phyloP scores from a whole-genome alignment of 92 coral and sea anemone species.

The Umimayanthus kanabou region DNA sequence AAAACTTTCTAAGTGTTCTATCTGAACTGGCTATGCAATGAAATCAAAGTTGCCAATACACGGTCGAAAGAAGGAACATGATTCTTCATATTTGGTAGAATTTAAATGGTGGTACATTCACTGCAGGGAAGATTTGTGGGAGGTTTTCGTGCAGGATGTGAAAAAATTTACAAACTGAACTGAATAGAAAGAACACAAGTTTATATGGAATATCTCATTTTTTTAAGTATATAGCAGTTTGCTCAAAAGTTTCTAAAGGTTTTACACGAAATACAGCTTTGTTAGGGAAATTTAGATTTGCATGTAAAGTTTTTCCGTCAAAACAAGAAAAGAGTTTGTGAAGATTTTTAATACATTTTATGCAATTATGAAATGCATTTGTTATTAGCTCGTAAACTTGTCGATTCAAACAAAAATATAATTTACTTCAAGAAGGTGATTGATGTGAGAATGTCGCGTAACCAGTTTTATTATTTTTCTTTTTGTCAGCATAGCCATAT shows the following conservation, averaged over 20 bases:
- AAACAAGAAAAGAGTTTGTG: not conserved
- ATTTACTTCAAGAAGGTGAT: not conserved
- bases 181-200: not conserved
- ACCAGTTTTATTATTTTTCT: not conserved
- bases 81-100: no score
- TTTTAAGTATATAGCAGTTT: not conserved
- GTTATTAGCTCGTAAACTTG: not conserved
- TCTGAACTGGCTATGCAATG: no score
- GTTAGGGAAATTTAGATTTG: not conserved
- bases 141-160: not conserved
- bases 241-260: not conserved
- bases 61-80: not conserved
- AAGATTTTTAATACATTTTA: not conserved
- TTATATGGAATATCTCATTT: not conserved
- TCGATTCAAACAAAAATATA: not conserved
- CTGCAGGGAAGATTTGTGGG: no score
- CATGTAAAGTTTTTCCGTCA: not conserved
- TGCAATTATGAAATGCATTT: not conserved
- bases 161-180: not conserved
- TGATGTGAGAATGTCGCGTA: constrained; percentile 3
- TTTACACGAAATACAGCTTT: constrained; percentile 3
- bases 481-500: not conserved
- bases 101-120: no score
- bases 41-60: not conserved
- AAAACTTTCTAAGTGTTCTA: no score